A percentile compares a stretch with the other conserved stretches of the same genome.
Conservation (phyloP, 2,888 invertebrate genomes). For the Caenorhabditis becei region DNA sequence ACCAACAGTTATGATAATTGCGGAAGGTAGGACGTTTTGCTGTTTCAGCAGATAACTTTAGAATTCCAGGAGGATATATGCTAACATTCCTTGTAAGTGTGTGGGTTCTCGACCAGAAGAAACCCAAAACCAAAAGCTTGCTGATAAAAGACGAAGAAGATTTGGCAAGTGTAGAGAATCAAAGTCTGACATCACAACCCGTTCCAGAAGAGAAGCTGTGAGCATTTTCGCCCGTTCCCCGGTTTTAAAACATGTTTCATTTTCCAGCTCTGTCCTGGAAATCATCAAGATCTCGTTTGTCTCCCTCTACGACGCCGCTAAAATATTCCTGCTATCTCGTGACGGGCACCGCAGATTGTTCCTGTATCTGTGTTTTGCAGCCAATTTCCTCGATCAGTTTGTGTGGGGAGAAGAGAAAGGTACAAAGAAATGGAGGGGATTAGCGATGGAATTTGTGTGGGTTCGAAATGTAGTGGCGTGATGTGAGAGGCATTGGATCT, state of each 20-base stretch:
- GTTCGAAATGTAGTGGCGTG: neutral
- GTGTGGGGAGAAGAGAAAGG: constrained; percentile 80
- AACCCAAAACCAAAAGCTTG: constrained; percentile 33
- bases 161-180: constrained; percentile 18
- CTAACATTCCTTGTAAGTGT: constrained; percentile 38
- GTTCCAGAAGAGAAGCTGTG: constrained; percentile 22
- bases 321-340: constrained; percentile 68
- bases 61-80: constrained; percentile 38
- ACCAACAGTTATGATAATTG: constrained; percentile 64
- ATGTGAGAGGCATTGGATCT: neutral
- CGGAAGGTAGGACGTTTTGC: constrained; percentile 54
- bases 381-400: constrained; percentile 78
- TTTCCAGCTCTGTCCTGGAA: constrained; percentile 50
- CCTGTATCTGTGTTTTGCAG: constrained; percentile 74
- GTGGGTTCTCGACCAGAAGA: constrained; percentile 54
- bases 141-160: constrained; percentile 51
- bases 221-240: too few relatives aligned
- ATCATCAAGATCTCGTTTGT: constrained; percentile 68
- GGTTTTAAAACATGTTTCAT: neutral
- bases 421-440: constrained; percentile 28
- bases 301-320: constrained; percentile 70
- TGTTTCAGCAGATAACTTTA: too few relatives aligned
- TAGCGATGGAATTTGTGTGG: constrained; percentile 8
- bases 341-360: constrained; percentile 71
- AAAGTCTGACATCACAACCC: constrained; percentile 1